A percentile compares a stretch with the other conserved stretches of the same genome.
Conservation (phyloP, 2,113 vertebrate genomes). For the Felis chaus region DNA sequence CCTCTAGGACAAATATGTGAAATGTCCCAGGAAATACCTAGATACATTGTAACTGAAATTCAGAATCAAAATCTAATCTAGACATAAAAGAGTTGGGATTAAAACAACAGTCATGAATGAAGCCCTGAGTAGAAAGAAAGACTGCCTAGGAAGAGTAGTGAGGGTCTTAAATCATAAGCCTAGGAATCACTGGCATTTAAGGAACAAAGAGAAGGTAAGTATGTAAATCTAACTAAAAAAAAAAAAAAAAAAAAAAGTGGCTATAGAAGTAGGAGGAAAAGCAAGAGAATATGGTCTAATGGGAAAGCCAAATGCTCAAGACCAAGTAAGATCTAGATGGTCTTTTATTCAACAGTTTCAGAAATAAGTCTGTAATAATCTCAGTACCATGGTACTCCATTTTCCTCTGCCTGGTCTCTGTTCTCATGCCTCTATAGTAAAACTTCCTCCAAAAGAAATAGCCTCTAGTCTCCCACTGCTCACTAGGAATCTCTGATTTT, state of each 20-base stretch:
- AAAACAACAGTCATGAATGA: not conserved
- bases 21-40: not conserved
- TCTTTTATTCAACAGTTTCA: not conserved
- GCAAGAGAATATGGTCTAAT: not conserved
- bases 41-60: not conserved
- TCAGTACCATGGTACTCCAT: not conserved
- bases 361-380: not conserved
- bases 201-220: not conserved
- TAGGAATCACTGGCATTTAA: not conserved
- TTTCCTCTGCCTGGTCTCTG: not conserved
- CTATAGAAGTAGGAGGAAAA: not conserved
- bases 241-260: not conserved
- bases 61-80: not conserved
- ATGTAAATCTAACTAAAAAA: not conserved
- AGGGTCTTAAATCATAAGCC: not conserved
- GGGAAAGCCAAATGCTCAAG: not conserved
- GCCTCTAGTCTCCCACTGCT: not conserved
- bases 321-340: not conserved
- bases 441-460: slow-evolving; percentile 5
- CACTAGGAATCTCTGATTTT: not conserved
- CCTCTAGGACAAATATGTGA: not conserved
- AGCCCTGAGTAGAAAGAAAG: not conserved
- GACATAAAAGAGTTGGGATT: not conserved
- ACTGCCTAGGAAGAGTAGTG: not conserved
- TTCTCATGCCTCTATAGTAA: not conserved